Evolutionary conservation across 1,140 invertebrate species (phyloP).

Genomic region (Pectinophora gossypiella): DNA sequence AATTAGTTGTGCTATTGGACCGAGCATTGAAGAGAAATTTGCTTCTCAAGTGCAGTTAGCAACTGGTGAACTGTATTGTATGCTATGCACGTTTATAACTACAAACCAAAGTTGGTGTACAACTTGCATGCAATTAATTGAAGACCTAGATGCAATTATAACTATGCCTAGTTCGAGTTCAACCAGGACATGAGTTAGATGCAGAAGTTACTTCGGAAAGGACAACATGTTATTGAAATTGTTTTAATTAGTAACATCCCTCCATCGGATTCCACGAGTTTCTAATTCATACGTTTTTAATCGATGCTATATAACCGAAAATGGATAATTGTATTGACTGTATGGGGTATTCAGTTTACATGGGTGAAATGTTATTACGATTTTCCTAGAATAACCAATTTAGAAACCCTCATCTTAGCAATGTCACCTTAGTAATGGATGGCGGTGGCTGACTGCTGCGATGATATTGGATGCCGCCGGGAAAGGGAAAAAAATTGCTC

Average conservation of each 20-base stretch:
- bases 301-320: not conserved
- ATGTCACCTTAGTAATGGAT: constrained; percentile 32
- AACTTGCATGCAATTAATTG: constrained; percentile 25
- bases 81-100: not conserved
- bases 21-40: too few relatives aligned
- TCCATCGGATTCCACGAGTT: not conserved
- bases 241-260: too few relatives aligned
- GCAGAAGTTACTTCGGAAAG: too few relatives aligned
- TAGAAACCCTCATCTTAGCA: constrained; percentile 25
- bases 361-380: not conserved
- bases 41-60: not conserved
- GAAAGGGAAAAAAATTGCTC: constrained; percentile 1
- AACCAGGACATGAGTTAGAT: too few relatives aligned
- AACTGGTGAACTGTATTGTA: not conserved
- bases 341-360: not conserved
- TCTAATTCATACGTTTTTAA: not conserved
- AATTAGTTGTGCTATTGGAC: too few relatives aligned
- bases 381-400: constrained; percentile 16
- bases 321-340: too few relatives aligned
- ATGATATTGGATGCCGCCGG: constrained; percentile 25
- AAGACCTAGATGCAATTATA: not conserved
- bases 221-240: too few relatives aligned
- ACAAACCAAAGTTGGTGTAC: constrained; percentile 14
- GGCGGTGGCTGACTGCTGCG: constrained; percentile 14
- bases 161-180: too few relatives aligned